Percentiles rank a stretch among this genome's conserved stretches.
Conservation (phyloP, 2,888 invertebrate species). For the Metallyticus violacea region DNA sequence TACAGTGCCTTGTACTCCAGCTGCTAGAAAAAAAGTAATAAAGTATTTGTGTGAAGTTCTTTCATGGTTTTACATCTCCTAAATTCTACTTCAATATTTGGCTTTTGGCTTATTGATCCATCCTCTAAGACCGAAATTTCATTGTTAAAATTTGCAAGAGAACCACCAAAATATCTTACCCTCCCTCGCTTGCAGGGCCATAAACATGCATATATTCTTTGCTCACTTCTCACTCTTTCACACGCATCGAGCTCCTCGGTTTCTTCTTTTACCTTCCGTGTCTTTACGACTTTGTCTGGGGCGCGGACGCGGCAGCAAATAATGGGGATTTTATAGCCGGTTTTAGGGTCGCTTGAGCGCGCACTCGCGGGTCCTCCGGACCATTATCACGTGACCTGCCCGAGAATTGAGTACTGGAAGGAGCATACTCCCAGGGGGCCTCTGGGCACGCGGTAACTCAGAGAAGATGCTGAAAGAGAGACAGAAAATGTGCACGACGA, state of each 20-base stretch:
- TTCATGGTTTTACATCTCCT: too few species aligned
- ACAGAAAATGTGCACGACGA: not conserved
- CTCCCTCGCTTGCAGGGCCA: too few species aligned
- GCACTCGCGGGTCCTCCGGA: not conserved
- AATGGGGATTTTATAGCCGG: constrained; percentile 12
- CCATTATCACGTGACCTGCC: constrained; percentile 8
- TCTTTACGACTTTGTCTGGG: constrained; percentile 4
- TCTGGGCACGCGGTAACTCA: not conserved
- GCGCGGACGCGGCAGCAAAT: constrained; percentile 4
- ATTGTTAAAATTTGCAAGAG: not conserved
- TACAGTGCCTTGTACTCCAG: too few species aligned
- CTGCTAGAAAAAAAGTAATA: too few species aligned
- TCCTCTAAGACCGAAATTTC: not conserved
- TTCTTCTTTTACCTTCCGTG: not conserved
- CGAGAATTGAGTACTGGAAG: constrained; percentile 1
- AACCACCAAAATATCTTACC: not conserved
- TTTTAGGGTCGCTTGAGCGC: constrained; percentile 9
- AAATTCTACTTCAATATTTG: too few species aligned
- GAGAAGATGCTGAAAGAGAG: not conserved
- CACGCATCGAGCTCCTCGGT: not conserved
- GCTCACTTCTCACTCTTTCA: not conserved
- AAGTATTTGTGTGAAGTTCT: too few species aligned
- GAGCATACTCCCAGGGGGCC: not conserved
- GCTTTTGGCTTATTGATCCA: too few species aligned
- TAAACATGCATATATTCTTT: not conserved